Conservation (phyloP, 30 jellyfish, hydroid and myxozoan species). For the Cassiopea xamachana region DNA sequence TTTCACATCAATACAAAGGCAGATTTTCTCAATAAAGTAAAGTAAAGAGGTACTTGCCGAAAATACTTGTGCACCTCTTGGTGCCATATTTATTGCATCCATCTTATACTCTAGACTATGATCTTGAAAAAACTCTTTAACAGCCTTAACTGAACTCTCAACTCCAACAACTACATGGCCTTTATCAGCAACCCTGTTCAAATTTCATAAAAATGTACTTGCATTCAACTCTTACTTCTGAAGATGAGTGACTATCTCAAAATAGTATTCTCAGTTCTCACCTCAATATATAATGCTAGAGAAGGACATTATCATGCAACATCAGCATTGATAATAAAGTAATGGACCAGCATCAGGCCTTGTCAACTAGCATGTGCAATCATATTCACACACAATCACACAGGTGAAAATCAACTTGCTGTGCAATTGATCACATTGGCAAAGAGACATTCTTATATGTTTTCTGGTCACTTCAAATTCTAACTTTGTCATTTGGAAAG, state of each 20-base stretch:
- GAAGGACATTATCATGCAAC: too few species aligned
- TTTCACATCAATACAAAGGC: background rate
- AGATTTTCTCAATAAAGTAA: background rate
- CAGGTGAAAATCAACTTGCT: too few species aligned
- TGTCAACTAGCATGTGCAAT: too few species aligned
- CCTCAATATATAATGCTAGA: too few species aligned
- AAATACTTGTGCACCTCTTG: slow-evolving; percentile 52
- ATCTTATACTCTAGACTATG: slow-evolving; percentile 55
- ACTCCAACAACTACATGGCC: slow-evolving; percentile 91
- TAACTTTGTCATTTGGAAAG: too few species aligned
- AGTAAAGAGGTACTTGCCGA: background rate
- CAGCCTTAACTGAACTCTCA: slow-evolving; percentile 73
- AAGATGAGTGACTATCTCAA: background rate
- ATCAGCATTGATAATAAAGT: too few species aligned
- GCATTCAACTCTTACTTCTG: background rate
- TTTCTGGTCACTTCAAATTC: too few species aligned
- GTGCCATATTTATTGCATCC: slow-evolving; percentile 76
- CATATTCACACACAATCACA: too few species aligned
- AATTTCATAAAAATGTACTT: background rate
- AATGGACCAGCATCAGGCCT: too few species aligned
- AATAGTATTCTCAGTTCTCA: too few species aligned
- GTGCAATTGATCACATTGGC: too few species aligned
- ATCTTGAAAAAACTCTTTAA: slow-evolving; percentile 60
- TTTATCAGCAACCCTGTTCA: slow-evolving; percentile 64
- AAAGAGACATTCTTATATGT: too few species aligned